Base-by-base conservation (phyloP, 2,797 vertebrate genomes). In the Carcharodon carcharias region DNA sequence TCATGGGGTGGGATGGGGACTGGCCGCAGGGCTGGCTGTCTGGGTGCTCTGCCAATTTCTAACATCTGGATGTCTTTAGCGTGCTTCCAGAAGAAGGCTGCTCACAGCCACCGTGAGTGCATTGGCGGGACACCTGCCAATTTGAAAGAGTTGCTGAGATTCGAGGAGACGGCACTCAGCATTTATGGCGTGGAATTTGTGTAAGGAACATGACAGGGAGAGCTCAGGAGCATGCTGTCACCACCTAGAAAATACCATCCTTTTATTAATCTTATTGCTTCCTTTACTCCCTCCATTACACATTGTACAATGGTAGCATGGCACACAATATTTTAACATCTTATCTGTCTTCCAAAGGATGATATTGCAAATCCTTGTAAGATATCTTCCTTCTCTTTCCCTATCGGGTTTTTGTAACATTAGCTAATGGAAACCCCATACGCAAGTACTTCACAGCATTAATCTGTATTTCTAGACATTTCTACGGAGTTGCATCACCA, bases 1-100 rank as follows among this genome's bases (percentile, higher is more conserved):
- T 45, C 91, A 93, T 93, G 91, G 91, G 91, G 40, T 67, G 91
- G 35, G 61, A 67, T 67, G 91, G 63, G 91, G 63, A 65, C n/a
- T 93, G 61, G 91, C 91, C 63, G 63, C 91, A 93, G 61, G 91
- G 61, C 91, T 93, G n/a, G 7, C 91, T 93, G 91, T 67, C 91
- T 93, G 91, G 63, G 91, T 93, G 63, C 63, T 93, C 91, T 93
- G 91, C 91, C 91, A 93, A 93, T 67, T 93, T 67, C n/a, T 23
- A 93, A 67, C 91, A 93, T 93, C 91, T 93, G 91, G 91, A 93
- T 93, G 91, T 93, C 91, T 93, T 93, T 93, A 93, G 91, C n/a
- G 6, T 45, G 91, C 91, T 93, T 93, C 63, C 91, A 93, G 63
- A 67, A 93, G 91, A 93, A 67, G 91, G 91, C 63, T 67, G 91